Conservation (phyloP, 2,113 vertebrate species). For the Triplophysa rosa region DNA sequence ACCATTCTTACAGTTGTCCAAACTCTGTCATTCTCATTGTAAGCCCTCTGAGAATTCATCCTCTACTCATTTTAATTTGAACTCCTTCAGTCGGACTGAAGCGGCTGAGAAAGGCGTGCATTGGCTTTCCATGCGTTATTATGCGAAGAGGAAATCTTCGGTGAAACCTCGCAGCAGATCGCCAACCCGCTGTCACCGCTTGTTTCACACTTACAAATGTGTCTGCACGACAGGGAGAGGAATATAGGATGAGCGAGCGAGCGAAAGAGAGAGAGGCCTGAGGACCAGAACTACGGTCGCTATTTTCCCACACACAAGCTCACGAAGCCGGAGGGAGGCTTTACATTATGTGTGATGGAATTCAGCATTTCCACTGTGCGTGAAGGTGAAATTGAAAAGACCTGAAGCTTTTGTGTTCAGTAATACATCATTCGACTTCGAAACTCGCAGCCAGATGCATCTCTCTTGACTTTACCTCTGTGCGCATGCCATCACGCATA, state of each 20-base stretch:
- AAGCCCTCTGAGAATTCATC: too few species aligned
- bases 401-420: conserved; percentile 35
- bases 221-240: conserved; percentile 28
- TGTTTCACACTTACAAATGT: conserved; percentile 41
- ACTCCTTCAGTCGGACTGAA: not conserved
- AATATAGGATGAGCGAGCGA: not conserved
- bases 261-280: not conserved
- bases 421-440: conserved; percentile 22
- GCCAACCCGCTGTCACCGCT: conserved; percentile 9
- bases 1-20: too few species aligned
- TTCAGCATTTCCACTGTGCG: conserved; percentile 35
- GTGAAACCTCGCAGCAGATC: conserved; percentile 19
- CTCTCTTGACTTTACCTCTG: not conserved
- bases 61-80: too few species aligned
- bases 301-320: conserved; percentile 4
- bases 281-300: conserved; percentile 3
- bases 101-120: not conserved
- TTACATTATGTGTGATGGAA: conserved; percentile 34
- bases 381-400: conserved; percentile 43
- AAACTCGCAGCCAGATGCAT: conserved; percentile 5
- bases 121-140: not conserved
- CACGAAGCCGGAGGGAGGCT: not conserved
- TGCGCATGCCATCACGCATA: conserved; percentile 9
- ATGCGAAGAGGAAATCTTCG: conserved; percentile 20
- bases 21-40: too few species aligned